These are phyloP conservation scores for Microdon myrmicae DNA, from an alignment of 2,888 invertebrate species.

Conservation along the genomic window DNA sequence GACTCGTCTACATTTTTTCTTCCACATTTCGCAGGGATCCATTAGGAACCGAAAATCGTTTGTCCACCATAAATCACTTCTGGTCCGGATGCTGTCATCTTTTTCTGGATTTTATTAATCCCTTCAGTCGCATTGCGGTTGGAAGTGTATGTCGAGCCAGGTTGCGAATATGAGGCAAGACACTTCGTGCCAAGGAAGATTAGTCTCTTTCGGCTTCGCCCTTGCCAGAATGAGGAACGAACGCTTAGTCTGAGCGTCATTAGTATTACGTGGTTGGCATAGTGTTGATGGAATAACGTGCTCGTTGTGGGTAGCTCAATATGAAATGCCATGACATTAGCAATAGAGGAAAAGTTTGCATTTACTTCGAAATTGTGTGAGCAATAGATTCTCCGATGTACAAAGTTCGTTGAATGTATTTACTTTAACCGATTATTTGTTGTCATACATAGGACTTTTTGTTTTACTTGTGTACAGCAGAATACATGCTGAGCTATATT, in stretches of 20 bases:
- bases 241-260: constrained; percentile 42
- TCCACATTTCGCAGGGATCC: constrained; percentile 12
- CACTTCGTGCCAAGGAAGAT: constrained; percentile 25
- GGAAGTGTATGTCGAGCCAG: constrained; percentile 3
- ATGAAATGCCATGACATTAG: constrained; percentile 41
- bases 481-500: too few relatives aligned
- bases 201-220: not conserved
- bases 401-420: too few relatives aligned
- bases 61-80: constrained; percentile 51
- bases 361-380: too few relatives aligned
- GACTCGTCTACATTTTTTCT: constrained; percentile 3
- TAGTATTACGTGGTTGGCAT: constrained; percentile 44
- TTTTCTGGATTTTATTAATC: constrained; percentile 49
- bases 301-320: constrained; percentile 18
- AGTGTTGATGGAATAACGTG: constrained; percentile 31
- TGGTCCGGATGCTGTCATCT: constrained; percentile 50
- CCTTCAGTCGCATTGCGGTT: constrained; percentile 1
- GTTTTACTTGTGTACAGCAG: too few relatives aligned
- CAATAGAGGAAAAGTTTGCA: too few relatives aligned
- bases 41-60: constrained; percentile 47
- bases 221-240: constrained; percentile 18
- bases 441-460: too few relatives aligned
- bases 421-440: too few relatives aligned
- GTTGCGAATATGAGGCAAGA: constrained; percentile 16
- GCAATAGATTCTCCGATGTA: too few relatives aligned